These are phyloP conservation scores for Lepus townsendii DNA, from an alignment of 2,797 vertebrate genomes.

Conservation along the genomic window DNA sequence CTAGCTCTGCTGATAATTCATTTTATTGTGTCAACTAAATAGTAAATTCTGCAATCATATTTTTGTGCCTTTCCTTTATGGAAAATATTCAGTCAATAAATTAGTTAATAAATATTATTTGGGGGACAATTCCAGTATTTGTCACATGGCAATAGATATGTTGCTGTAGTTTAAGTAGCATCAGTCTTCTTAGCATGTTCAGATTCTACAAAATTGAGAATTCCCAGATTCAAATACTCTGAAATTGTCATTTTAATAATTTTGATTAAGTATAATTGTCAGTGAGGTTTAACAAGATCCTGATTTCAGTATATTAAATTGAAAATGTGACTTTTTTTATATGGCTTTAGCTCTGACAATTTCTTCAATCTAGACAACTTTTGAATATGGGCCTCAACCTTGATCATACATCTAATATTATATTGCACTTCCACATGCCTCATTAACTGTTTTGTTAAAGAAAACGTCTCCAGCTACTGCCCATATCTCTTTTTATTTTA, in stretches of 20 bases:
- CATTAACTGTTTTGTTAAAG: neutral
- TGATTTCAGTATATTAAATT: neutral
- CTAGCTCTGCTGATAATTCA: neutral
- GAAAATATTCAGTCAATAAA: neutral
- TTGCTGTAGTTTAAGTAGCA: neutral
- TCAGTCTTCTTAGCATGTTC: neutral
- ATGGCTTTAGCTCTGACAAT: neutral
- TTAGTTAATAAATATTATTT: neutral
- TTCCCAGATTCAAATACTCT: neutral
- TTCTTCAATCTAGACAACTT: neutral
- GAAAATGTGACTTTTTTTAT: neutral
- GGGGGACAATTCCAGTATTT: neutral
- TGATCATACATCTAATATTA: neutral
- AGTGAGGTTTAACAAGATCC: neutral
- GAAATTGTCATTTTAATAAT: neutral
- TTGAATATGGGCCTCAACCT: neutral
- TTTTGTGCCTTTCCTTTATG: neutral
- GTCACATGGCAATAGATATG: neutral
- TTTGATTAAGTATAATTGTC: slow-evolving; percentile 39
- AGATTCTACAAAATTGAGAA: neutral
- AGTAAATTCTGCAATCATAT: neutral
- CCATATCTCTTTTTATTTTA: neutral
- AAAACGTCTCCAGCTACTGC: neutral
- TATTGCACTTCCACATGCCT: neutral
- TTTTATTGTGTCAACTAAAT: neutral